Evolutionary conservation across 2,888 invertebrate species (phyloP).

Genomic region (Gastracanthus pulcherrimus): DNA sequence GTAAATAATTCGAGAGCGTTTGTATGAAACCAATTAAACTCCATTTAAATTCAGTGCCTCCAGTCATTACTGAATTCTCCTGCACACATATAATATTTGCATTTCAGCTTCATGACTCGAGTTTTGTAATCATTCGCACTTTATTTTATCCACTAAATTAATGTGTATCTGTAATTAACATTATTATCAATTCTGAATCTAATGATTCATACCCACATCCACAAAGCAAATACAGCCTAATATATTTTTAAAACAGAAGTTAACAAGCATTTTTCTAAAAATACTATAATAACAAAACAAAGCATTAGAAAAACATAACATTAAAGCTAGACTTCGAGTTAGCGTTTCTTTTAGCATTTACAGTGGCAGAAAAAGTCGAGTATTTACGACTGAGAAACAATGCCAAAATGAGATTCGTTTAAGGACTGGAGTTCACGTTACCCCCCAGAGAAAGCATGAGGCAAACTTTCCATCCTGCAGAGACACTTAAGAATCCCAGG

Average conservation of each 20-base stretch:
- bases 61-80: too few species aligned
- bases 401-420: constrained; percentile 20
- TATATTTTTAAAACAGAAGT: too few species aligned
- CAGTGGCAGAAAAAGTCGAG: not conserved
- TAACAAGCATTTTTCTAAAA: too few species aligned
- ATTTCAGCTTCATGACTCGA: too few species aligned
- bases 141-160: not conserved
- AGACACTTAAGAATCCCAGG: constrained; percentile 17
- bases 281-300: too few species aligned
- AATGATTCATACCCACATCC: too few species aligned
- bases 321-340: too few species aligned
- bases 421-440: not conserved
- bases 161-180: not conserved
- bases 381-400: not conserved
- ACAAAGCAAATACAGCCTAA: too few species aligned
- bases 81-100: not conserved
- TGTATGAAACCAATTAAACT: too few species aligned
- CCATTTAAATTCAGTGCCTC: not conserved
- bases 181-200: not conserved
- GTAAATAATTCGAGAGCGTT: too few species aligned
- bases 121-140: not conserved
- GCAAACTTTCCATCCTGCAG: not conserved
- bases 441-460: not conserved
- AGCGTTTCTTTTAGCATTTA: too few species aligned
- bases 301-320: too few species aligned